A percentile compares a stretch with the other conserved stretches of the same genome.
These are phyloP conservation scores for Archips crataeganus DNA, from an alignment of 2,888 invertebrate species.

Conservation along the genomic window DNA sequence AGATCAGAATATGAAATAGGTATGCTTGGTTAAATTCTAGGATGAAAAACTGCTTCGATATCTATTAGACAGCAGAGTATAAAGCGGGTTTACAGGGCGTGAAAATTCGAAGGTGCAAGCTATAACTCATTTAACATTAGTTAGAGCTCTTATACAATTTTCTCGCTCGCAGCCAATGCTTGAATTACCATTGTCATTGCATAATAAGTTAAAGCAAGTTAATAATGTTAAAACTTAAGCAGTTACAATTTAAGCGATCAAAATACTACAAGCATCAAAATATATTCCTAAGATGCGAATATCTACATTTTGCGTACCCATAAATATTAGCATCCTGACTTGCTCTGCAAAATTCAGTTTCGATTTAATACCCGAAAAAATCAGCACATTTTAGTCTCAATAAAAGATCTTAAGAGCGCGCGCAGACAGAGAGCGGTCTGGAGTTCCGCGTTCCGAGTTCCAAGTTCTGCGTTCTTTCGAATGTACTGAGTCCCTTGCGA, in stretches of 20 bases:
- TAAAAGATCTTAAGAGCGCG: not conserved
- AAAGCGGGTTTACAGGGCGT: conserved; percentile 16
- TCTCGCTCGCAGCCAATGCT: conserved; percentile 14
- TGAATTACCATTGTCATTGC: not conserved
- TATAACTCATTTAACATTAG: conserved; percentile 26
- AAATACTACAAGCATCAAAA: conserved; percentile 30
- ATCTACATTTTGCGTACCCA: conserved; percentile 69
- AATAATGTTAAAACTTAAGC: not conserved
- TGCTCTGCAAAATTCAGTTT: conserved; percentile 77
- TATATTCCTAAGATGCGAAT: conserved; percentile 42
- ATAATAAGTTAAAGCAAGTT: not conserved
- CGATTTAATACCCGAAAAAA: conserved; percentile 18
- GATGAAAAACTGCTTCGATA: not conserved
- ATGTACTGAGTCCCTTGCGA: too few species aligned
- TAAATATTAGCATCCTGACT: conserved; percentile 82
- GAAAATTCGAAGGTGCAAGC: conserved; percentile 22
- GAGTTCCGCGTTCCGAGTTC: too few species aligned
- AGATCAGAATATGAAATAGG: too few species aligned
- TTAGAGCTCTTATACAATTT: conserved; percentile 12
- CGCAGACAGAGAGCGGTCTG: too few species aligned
- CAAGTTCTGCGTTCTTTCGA: too few species aligned
- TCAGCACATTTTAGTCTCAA: conserved; percentile 8
- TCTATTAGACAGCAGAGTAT: conserved; percentile 6
- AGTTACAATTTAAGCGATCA: conserved; percentile 5
- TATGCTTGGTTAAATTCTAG: too few species aligned